A percentile compares a stretch with the other conserved stretches of the same genome.
Evolutionary conservation across 1,140 invertebrate genomes (phyloP).

Genomic region (Antheraea mylitta): DNA sequence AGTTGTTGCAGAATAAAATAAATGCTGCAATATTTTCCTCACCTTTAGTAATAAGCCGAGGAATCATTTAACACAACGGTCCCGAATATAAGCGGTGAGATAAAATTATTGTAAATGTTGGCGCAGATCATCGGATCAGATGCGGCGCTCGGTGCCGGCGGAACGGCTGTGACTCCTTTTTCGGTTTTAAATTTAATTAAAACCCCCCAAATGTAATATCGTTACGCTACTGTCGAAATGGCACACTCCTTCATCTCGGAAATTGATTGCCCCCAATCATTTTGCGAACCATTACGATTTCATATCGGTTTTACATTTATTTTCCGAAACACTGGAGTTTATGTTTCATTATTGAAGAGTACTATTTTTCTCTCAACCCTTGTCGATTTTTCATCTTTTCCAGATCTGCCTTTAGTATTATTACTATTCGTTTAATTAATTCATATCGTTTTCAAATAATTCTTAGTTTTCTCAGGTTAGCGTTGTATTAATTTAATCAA

Average conservation of each 20-base stretch:
- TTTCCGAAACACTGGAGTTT: not conserved
- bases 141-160: constrained; percentile 10
- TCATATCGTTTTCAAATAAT: no score
- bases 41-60: not conserved
- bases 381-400: not conserved
- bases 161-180: constrained; percentile 15
- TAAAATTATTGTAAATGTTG: constrained; percentile 24
- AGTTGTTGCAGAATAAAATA: not conserved
- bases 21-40: not conserved
- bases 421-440: not conserved
- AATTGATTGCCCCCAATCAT: constrained; percentile 25
- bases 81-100: not conserved
- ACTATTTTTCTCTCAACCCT: not conserved
- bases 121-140: constrained; percentile 23
- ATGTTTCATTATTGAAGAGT: not conserved
- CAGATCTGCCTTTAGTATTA: not conserved
- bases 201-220: constrained; percentile 28
- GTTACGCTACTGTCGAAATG: constrained; percentile 15
- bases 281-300: constrained; percentile 16
- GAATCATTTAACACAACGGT: not conserved
- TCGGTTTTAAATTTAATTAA: constrained; percentile 30
- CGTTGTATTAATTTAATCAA: no score
- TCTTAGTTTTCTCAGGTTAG: no score
- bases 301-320: not conserved
- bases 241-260: constrained; percentile 6